Base-by-base conservation (phyloP, 2,113 vertebrate species). In the Climacteris rufus region DNA sequence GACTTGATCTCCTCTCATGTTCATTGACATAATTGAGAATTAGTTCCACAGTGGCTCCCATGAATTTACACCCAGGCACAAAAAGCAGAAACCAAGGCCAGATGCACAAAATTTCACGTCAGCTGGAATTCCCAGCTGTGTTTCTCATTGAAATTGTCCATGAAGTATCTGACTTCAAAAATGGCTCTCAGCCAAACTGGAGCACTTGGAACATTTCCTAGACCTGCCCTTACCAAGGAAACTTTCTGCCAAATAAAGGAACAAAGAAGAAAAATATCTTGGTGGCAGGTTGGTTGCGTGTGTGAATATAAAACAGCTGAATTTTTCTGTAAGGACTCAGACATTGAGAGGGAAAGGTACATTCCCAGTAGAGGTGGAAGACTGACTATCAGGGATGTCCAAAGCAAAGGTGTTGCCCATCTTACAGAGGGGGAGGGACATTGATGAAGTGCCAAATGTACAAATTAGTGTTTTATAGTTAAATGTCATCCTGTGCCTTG, bases 111-210 rank as follows among this genome's bases (percentile, higher is more conserved):
- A 86, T 68, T 83, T 83, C 92, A 86, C 3, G 1, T 90, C 92
- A 90, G 39, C 71, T 88, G 66, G 75, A 93, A 96, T 93, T 94
- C 91, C 94, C 84, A 93, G 88, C 90, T 96, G 90, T 95, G 91
- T 70, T 89, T 94, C 84, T 92, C 82, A 90, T 83, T 76, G 54
- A 92, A 87, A 95, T 93, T 83, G 85, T 53, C 96, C 70, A 42
- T 44, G 66, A 93, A 94, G 50, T 52, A 61, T 79, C 60, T 80
- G 87, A 49, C 78, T 88, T 88, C 85, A 94, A 42, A 96, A 93
- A 89, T 78, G 88, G 90, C 92, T 87, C 53, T 45, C 13, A 22
- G 90, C 80, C 96, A 97, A 95, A 75, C 89, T 20, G 10, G 37
- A 78, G 52, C 12, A 66, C 39, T 90, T 74, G 79, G 30, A 86